Percentiles rank a stretch among this genome's conserved stretches.
These are phyloP conservation scores for Phainopepla nitens DNA, from an alignment of 2,113 vertebrate genomes.

Conservation along the genomic window DNA sequence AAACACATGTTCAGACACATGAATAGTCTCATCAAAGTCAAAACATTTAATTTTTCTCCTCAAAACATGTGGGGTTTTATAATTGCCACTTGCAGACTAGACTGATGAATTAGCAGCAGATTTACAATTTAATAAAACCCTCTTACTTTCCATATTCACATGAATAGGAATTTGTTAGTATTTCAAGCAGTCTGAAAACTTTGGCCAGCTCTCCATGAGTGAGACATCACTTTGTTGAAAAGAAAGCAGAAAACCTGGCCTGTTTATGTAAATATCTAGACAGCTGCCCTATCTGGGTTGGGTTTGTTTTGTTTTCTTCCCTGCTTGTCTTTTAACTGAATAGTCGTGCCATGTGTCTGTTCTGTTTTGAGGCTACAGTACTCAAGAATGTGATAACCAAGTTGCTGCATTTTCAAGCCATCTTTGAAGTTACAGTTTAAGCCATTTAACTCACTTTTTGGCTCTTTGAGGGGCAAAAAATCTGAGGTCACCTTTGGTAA, in stretches of 20 bases:
- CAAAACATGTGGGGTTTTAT: neutral
- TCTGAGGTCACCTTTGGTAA: neutral
- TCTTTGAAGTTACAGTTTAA: neutral
- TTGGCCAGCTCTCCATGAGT: neutral
- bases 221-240: neutral
- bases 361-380: neutral
- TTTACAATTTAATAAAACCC: neutral
- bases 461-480: neutral
- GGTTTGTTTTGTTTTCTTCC: neutral
- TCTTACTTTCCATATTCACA: neutral
- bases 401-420: neutral
- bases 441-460: neutral
- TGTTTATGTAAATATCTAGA: neutral
- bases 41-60: neutral
- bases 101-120: neutral
- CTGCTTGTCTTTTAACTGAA: neutral
- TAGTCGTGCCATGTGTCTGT: neutral
- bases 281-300: neutral
- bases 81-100: neutral
- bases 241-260: neutral
- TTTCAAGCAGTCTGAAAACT: neutral
- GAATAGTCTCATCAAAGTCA: conserved; percentile 4
- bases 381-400: neutral
- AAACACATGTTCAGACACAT: neutral
- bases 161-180: neutral